These are phyloP conservation scores for Mamestra configurata DNA, from an alignment of 1,140 invertebrate species.

Conservation along the genomic window DNA sequence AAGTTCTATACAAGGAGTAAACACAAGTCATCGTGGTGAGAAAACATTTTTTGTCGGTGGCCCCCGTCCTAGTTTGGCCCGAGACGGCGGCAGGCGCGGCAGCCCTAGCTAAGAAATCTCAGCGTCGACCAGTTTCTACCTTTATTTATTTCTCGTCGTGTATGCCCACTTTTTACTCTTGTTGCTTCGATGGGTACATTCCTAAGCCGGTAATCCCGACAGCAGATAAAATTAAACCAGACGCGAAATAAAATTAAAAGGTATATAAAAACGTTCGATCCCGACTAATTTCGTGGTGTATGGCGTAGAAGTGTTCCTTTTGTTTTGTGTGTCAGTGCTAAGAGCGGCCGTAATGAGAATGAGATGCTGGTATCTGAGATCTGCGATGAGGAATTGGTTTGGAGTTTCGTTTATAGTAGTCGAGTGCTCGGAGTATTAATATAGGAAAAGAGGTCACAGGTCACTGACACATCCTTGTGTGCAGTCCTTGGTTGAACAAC, in stretches of 20 bases:
- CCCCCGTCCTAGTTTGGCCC: conserved; percentile 46
- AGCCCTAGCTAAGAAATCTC: conserved; percentile 78
- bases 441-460: conserved; percentile 39
- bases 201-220: conserved; percentile 87
- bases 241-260: conserved; percentile 88
- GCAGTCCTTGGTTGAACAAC: conserved; percentile 18
- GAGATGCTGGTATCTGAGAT: conserved; percentile 66
- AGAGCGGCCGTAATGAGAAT: conserved; percentile 67
- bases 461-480: conserved; percentile 40
- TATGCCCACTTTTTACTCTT: conserved; percentile 82
- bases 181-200: conserved; percentile 84
- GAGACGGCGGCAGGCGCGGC: conserved; percentile 42
- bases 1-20: conserved; percentile 51
- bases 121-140: conserved; percentile 79
- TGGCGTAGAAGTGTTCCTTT: conserved; percentile 79
- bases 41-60: conserved; percentile 54
- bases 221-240: conserved; percentile 88
- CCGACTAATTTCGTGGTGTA: conserved; percentile 86
- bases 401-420: conserved; percentile 7
- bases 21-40: conserved; percentile 61
- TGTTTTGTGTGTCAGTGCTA: conserved; percentile 62
- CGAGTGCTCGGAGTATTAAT: conserved; percentile 12
- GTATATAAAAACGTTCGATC: conserved; percentile 84
- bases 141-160: conserved; percentile 86
- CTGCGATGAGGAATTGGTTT: conserved; percentile 17